phyloP scores from a whole-genome alignment of 2,797 vertebrate species.

The Sitta carolinensis region DNA sequence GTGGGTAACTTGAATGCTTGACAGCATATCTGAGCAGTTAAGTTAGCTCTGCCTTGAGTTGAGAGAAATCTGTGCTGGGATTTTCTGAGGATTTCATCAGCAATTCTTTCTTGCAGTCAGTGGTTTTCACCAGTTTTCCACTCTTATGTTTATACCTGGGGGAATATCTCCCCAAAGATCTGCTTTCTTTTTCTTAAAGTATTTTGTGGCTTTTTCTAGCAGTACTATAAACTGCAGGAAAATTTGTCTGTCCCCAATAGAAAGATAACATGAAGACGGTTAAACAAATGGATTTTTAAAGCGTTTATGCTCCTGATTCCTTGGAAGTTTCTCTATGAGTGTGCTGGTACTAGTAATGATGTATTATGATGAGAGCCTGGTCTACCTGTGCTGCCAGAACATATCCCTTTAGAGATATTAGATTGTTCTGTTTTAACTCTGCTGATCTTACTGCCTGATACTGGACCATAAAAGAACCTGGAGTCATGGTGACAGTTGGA shows the following conservation, averaged over 20 bases:
- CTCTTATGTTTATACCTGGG: background rate
- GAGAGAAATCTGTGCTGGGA: background rate
- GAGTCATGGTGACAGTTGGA: background rate
- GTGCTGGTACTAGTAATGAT: background rate
- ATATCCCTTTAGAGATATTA: background rate
- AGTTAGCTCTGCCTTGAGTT: background rate
- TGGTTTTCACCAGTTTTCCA: background rate
- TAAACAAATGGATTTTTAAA: background rate
- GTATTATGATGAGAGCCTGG: background rate
- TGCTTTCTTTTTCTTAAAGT: background rate
- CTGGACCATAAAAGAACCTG: background rate
- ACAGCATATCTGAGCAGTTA: slow-evolving; percentile 3
- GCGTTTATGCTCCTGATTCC: background rate
- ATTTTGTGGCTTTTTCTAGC: background rate
- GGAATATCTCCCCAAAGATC: background rate
- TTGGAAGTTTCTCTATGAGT: background rate
- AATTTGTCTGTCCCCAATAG: background rate
- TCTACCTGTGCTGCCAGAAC: background rate
- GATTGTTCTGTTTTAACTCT: background rate
- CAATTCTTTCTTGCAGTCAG: background rate
- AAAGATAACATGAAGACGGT: background rate
- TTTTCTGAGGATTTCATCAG: slow-evolving; percentile 46
- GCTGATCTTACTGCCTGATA: slow-evolving; percentile 2
- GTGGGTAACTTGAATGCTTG: slow-evolving; percentile 10
- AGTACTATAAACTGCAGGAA: background rate